Conservation (phyloP, 1,140 invertebrate genomes). For the Cydia strobilella region DNA sequence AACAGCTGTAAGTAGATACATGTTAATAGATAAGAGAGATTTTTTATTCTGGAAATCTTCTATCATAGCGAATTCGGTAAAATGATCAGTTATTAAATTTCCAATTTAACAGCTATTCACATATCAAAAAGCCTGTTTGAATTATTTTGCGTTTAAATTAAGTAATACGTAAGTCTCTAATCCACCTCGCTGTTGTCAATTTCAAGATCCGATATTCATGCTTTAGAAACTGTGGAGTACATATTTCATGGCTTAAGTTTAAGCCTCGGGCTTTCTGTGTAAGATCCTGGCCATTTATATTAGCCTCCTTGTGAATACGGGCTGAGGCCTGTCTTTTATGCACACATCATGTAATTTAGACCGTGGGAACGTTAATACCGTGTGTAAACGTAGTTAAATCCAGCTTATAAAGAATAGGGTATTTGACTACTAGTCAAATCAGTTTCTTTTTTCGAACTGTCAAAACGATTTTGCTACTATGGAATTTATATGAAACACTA, state of each 20-base stretch:
- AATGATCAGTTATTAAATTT: too few relatives aligned
- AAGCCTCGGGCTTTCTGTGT: background rate
- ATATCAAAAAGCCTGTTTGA: background rate
- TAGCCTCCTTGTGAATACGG: background rate
- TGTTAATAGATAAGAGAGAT: too few relatives aligned
- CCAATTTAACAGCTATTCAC: background rate
- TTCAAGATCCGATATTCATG: background rate
- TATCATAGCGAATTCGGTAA: too few relatives aligned
- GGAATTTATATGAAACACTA: too few relatives aligned
- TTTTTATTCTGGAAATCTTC: too few relatives aligned
- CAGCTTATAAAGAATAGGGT: too few relatives aligned
- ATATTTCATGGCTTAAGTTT: background rate
- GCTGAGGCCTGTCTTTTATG: background rate
- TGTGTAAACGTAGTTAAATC: background rate
- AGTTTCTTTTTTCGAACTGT: too few relatives aligned
- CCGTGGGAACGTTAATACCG: background rate
- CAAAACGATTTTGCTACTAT: too few relatives aligned
- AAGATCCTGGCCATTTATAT: background rate
- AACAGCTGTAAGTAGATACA: too few relatives aligned
- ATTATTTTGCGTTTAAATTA: too few relatives aligned
- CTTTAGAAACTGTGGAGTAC: background rate
- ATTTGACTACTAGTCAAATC: too few relatives aligned
- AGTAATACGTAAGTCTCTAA: background rate
- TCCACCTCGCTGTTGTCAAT: background rate
- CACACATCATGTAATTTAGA: background rate